phyloP scores from a whole-genome alignment of 2,113 vertebrate species.

The Dicentrarchus labrax region DNA sequence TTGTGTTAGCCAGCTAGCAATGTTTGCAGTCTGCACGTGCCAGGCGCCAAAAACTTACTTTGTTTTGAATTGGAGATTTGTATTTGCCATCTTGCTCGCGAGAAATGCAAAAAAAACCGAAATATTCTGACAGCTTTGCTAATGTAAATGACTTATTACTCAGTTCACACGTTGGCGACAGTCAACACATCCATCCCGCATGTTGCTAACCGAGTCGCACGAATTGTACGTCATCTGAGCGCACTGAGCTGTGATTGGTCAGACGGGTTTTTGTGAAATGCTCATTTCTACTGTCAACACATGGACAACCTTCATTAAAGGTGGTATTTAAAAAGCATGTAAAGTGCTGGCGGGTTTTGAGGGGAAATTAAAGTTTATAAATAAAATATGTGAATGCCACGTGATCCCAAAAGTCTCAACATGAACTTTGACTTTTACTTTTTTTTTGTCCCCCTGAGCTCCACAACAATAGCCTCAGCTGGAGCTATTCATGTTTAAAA shows the following conservation, averaged over 20 bases:
- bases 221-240: conserved; percentile 61
- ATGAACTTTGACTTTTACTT: background rate
- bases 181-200: conserved; percentile 65
- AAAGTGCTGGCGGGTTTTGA: background rate
- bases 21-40: background rate
- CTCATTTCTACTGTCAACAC: background rate
- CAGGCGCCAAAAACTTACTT: conserved; percentile 75
- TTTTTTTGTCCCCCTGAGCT: background rate
- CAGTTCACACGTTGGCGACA: conserved; percentile 53
- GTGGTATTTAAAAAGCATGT: background rate
- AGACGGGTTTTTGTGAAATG: background rate
- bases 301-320: no score
- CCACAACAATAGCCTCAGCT: conserved; percentile 42
- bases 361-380: background rate
- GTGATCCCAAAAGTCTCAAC: background rate
- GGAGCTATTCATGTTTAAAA: conserved; percentile 33
- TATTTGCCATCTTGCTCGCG: conserved; percentile 72
- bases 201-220: conserved; percentile 70
- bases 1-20: conserved; percentile 15
- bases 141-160: conserved; percentile 27
- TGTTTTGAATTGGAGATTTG: conserved; percentile 81
- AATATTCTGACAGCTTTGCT: background rate
- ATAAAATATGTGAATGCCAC: rapidly evolving
- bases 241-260: conserved; percentile 65
- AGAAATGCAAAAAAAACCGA: background rate